Conservation (phyloP, 2,113 vertebrate genomes). For the Manacus vitellinus region DNA sequence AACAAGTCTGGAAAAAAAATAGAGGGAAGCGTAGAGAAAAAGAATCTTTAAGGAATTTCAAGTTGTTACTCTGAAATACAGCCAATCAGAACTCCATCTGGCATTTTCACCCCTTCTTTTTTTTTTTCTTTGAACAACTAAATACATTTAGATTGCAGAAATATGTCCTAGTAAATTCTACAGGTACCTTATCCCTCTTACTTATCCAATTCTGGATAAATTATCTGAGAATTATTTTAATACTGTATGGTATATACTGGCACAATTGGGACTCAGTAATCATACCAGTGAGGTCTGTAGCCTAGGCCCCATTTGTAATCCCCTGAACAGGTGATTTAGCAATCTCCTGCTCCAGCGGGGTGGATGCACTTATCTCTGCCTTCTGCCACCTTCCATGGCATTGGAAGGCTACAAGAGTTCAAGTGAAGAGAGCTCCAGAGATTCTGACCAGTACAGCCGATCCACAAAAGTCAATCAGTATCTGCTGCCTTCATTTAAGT, state of each 20-base stretch:
- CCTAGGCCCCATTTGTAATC: not conserved
- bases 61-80: not conserved
- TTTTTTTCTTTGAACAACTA: no score
- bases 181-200: not conserved
- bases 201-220: not conserved
- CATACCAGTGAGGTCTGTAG: not conserved
- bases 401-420: not conserved
- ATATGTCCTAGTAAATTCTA: not conserved
- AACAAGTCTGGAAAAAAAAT: slow-evolving; percentile 41
- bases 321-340: not conserved
- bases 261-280: not conserved
- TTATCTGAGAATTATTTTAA: not conserved
- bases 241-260: no score
- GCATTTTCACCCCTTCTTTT: no score
- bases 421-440: not conserved
- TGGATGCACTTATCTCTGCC: not conserved
- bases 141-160: not conserved
- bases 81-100: not conserved
- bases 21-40: not conserved
- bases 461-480: not conserved
- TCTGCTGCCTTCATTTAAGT: not conserved
- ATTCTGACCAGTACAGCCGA: not conserved
- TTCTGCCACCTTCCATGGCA: not conserved
- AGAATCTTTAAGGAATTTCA: not conserved
- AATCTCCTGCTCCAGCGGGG: not conserved